These are phyloP conservation scores for Alauda arvensis DNA, from an alignment of 2,797 vertebrate species.

Conservation along the genomic window DNA sequence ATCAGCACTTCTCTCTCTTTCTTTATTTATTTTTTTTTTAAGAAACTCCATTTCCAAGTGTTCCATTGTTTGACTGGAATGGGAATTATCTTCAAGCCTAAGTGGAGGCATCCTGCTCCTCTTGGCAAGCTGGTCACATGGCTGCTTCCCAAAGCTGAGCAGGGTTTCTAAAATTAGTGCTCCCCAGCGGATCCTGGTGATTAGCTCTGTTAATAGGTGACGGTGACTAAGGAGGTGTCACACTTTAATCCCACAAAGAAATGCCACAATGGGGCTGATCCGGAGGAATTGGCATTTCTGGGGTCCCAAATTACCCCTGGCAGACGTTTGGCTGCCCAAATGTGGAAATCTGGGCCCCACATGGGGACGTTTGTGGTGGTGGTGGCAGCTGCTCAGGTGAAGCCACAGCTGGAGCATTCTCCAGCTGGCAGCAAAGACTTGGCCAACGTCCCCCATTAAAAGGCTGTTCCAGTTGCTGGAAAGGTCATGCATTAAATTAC, in stretches of 20 bases:
- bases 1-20: fast-evolving
- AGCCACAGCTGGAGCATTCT: not conserved
- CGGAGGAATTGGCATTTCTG: not conserved
- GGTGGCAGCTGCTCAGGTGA: not conserved
- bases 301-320: fast-evolving
- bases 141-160: slow-evolving; percentile 22
- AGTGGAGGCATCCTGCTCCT: slow-evolving; percentile 35
- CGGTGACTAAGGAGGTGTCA: slow-evolving; percentile 32
- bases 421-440: slow-evolving; percentile 7
- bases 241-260: not conserved
- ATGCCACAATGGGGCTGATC: not conserved
- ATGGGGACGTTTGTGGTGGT: fast-evolving
- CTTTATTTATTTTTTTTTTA: fast-evolving
- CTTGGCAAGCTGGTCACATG: slow-evolving; percentile 11
- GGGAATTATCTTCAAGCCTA: not conserved
- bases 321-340: not conserved
- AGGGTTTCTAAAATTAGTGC: slow-evolving; percentile 59
- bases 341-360: not conserved
- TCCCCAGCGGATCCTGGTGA: not conserved
- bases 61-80: not conserved
- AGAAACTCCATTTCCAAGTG: not conserved
- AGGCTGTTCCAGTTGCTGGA: not conserved
- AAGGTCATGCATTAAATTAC: slow-evolving; percentile 45
- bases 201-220: slow-evolving; percentile 40
- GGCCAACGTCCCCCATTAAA: not conserved